Percentiles rank a stretch among this genome's conserved stretches.
These are phyloP conservation scores for Steinernema feltiae DNA, from an alignment of 1,140 invertebrate species.

Conservation along the genomic window DNA sequence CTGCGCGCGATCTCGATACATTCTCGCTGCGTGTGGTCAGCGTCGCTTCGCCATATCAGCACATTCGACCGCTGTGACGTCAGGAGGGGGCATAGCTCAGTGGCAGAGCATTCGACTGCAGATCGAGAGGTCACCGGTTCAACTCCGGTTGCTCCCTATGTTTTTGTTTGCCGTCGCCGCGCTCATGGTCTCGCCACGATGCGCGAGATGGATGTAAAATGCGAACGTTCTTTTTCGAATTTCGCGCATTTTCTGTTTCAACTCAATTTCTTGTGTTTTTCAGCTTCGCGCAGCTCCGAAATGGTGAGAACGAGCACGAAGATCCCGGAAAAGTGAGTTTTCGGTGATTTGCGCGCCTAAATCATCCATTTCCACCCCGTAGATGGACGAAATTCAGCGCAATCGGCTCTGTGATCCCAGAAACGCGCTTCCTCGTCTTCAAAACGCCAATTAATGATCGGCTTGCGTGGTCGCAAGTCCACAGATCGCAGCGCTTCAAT, in stretches of 20 bases:
- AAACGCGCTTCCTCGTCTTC: slow-evolving; percentile 70
- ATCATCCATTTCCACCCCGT: slow-evolving; percentile 23
- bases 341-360: neutral
- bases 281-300: neutral
- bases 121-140: slow-evolving; percentile 63
- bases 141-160: slow-evolving; percentile 61
- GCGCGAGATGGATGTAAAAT: too few species aligned
- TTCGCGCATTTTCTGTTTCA: neutral
- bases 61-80: too few species aligned
- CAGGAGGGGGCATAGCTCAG: slow-evolving; percentile 61
- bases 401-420: slow-evolving; percentile 65
- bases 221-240: too few species aligned
- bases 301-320: neutral
- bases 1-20: too few species aligned
- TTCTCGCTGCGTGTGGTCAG: too few species aligned
- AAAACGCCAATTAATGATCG: slow-evolving; percentile 72
- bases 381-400: slow-evolving; percentile 70
- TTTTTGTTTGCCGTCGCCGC: too few species aligned
- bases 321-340: slow-evolving; percentile 6
- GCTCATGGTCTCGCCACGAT: too few species aligned
- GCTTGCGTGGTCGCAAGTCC: slow-evolving; percentile 61
- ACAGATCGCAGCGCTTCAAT: slow-evolving; percentile 55
- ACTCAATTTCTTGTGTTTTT: neutral
- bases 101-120: slow-evolving; percentile 64
- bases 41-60: too few species aligned